Evolutionary conservation across 2,113 vertebrate genomes (phyloP).

Genomic region (Cairina moschata): DNA sequence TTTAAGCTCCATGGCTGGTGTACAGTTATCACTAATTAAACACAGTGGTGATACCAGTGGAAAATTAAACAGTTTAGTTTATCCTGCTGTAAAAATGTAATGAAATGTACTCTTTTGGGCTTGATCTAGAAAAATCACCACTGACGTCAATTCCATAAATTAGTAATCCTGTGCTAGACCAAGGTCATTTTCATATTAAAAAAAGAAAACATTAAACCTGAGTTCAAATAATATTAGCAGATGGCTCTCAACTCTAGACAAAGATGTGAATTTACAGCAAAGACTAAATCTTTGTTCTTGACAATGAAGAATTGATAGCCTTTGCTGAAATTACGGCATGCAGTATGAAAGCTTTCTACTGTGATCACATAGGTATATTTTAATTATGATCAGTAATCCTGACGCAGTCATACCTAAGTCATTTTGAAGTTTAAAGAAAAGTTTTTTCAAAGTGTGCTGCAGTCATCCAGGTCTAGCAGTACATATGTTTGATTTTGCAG

Average conservation of each 20-base stretch:
- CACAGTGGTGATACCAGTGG: constrained; percentile 39
- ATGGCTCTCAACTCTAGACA: constrained; percentile 27
- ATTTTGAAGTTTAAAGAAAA: neutral
- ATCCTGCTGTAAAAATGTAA: constrained; percentile 55
- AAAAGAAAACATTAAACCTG: constrained; percentile 27
- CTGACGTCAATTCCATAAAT: constrained; percentile 65
- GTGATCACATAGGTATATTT: neutral
- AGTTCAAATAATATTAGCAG: constrained; percentile 23
- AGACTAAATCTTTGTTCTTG: constrained; percentile 15
- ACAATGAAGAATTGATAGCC: neutral
- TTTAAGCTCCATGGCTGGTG: neutral
- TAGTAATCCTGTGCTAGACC: constrained; percentile 62
- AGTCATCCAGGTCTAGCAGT: neutral
- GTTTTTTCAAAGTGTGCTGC: neutral
- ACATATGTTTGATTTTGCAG: neutral
- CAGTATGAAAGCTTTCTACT: neutral
- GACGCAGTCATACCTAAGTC: neutral
- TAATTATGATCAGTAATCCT: neutral
- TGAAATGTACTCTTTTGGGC: constrained; percentile 42
- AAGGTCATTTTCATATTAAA: constrained; percentile 54
- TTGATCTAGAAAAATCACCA: constrained; percentile 64
- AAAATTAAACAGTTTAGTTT: constrained; percentile 59
- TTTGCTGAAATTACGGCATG: neutral
- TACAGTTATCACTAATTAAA: constrained; percentile 60
- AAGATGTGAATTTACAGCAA: constrained; percentile 34